phyloP scores from a whole-genome alignment of 2,797 vertebrate genomes.

The Hyperoplus immaculatus region DNA sequence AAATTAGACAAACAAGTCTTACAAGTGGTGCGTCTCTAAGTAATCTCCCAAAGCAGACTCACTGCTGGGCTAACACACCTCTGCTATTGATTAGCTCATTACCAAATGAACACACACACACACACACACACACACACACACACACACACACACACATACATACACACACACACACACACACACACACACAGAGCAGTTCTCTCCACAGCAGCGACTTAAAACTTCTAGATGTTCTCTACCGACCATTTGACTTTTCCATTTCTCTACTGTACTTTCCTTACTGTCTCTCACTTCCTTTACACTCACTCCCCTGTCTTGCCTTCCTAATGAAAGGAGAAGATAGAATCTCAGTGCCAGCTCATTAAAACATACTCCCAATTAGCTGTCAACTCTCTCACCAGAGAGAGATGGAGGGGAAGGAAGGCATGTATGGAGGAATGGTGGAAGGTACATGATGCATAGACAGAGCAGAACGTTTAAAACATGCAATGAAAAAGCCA shows the following conservation, averaged over 20 bases:
- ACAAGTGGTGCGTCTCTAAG: slow-evolving; percentile 41
- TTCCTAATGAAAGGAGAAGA: slow-evolving; percentile 70
- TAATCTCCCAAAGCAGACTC: slow-evolving; percentile 60
- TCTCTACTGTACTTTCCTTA: background rate
- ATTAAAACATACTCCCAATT: slow-evolving; percentile 75
- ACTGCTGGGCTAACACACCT: slow-evolving; percentile 52
- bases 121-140: slow-evolving; percentile 28
- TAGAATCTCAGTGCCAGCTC: slow-evolving; percentile 67
- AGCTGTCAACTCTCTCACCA: slow-evolving; percentile 57
- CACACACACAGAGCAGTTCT: slow-evolving; percentile 18
- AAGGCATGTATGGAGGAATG: slow-evolving; percentile 7
- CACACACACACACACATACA: slow-evolving; percentile 14
- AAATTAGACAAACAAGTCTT: slow-evolving; percentile 38
- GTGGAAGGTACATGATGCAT: slow-evolving; percentile 5
- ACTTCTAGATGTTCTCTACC: slow-evolving; percentile 32
- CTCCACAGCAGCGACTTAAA: slow-evolving; percentile 33
- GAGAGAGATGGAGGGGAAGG: slow-evolving; percentile 40
- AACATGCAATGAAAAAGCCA: slow-evolving; percentile 11
- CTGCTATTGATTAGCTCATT: slow-evolving; percentile 74
- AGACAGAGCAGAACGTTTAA: background rate
- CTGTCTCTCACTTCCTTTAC: slow-evolving; percentile 34
- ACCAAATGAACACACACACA: slow-evolving; percentile 58
- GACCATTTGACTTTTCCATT: slow-evolving; percentile 19
- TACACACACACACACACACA: slow-evolving; percentile 50
- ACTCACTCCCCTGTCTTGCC: slow-evolving; percentile 18